A percentile compares a stretch with the other conserved stretches of the same genome.
phyloP scores from a whole-genome alignment of 2,888 invertebrate species.

The Dichetophora obliterata region DNA sequence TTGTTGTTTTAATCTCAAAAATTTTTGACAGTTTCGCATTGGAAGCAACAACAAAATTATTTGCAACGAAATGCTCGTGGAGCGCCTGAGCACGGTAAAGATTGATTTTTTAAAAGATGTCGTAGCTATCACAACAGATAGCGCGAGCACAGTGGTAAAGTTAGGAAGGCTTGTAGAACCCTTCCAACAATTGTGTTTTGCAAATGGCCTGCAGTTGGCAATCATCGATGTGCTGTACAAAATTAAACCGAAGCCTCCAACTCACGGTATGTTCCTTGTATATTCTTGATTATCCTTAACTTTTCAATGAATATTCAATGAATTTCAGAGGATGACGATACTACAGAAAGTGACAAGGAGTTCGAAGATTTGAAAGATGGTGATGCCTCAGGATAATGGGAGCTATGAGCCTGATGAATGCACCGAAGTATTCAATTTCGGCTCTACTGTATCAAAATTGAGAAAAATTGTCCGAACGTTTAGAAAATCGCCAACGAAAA shows the following conservation, averaged over 20 bases:
- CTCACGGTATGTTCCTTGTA: too few species aligned
- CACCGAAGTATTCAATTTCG: neutral
- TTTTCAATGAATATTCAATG: too few species aligned
- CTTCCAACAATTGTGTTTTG: slow-evolving; percentile 22
- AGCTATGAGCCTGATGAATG: neutral
- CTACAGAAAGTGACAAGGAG: neutral
- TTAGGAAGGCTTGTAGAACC: slow-evolving; percentile 20
- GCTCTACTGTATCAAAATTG: neutral
- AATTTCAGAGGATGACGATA: too few species aligned
- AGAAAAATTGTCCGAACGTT: too few species aligned
- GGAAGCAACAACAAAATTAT: too few species aligned
- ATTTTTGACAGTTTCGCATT: too few species aligned
- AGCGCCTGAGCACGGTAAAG: too few species aligned
- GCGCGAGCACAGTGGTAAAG: slow-evolving; percentile 21
- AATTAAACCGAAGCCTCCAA: neutral
- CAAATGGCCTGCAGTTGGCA: slow-evolving; percentile 29
- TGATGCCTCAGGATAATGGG: neutral
- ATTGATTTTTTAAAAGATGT: too few species aligned
- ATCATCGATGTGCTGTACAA: slow-evolving; percentile 25
- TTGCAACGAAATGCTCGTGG: too few species aligned
- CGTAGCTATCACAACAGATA: slow-evolving; percentile 31
- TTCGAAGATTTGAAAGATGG: neutral
- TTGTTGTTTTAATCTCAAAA: too few species aligned
- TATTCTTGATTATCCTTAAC: too few species aligned
- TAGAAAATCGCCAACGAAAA: too few species aligned